Evolutionary conservation across 2,888 invertebrate species (phyloP), one percentile per base, ranked within the genome.

Genomic region (Heliconius aoede): DNA sequence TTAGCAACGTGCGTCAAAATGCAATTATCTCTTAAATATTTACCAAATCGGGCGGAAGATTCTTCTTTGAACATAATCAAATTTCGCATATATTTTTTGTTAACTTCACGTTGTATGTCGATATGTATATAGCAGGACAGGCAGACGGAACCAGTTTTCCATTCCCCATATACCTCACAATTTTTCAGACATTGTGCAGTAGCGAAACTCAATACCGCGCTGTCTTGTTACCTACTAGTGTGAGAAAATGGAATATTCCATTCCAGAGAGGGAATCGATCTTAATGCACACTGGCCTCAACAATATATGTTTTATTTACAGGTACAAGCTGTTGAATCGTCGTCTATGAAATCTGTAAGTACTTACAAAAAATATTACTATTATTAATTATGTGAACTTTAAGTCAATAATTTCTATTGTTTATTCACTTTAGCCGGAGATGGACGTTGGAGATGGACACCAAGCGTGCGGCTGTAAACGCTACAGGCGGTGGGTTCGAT

Each of bases 321-420:
- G 71, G 58, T 71, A 71, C 26, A 36, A 71, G 36, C 55, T 26
- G 58, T 71, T 36, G 58, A 71, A 26, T 15, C 15, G 36, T 24
- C 58, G 71, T 71, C 60, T 60, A 55, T 58, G 32, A 71, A 69
- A 71, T 13, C 32, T 71, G 60, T 71, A 36, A 55, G 71, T 71
- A 40, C 11, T 46, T 26, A 18, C 4, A 28, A 4, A 21, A n/a
- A 24, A 55, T 62, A 15, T 62, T 30, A 7, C 21, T 62, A 15
- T 62, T 21, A 30, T 4, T 30, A 62, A 30, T 30, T 21, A 18
- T 21, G 8, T 21, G 7, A 21, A 51, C 5, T 51, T 32, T 46
- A 46, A 46, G 46, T 46, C 1, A 46, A 15, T 46, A 46, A 3
- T 46, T 46, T 15, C 4, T 46, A 46, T 4, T 18, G 18, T 15